phyloP scores from a whole-genome alignment of 1,140 invertebrate species.

The Lysiphlebus fabarum region DNA sequence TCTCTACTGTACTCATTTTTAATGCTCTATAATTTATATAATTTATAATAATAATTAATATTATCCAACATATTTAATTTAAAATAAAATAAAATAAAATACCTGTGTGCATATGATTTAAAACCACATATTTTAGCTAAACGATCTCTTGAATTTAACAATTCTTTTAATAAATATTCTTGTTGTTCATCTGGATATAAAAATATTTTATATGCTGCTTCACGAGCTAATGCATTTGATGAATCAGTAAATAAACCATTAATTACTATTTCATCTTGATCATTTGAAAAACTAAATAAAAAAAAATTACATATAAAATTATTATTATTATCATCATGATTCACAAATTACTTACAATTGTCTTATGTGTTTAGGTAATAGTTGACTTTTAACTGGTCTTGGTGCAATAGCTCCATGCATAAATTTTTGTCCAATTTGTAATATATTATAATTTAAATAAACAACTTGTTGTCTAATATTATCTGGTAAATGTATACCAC shows the following conservation, averaged over 20 bases:
- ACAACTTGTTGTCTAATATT: constrained; percentile 74
- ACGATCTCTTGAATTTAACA: constrained; percentile 71
- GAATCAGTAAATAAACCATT: constrained; percentile 81
- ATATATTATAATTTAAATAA: constrained; percentile 74
- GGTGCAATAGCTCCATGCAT: constrained; percentile 72
- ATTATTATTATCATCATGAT: constrained; percentile 15
- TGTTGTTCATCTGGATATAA: constrained; percentile 77
- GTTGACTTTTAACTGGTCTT: constrained; percentile 61
- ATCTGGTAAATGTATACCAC: constrained; percentile 90
- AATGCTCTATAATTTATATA: constrained; percentile 64
- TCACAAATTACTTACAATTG: constrained; percentile 65
- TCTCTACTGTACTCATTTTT: constrained; percentile 81
- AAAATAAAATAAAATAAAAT: constrained; percentile 24
- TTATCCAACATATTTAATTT: constrained; percentile 13
- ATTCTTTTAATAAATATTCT: constrained; percentile 68
- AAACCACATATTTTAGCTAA: constrained; percentile 87
- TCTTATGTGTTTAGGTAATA: constrained; percentile 69
- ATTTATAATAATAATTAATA: constrained; percentile 17
- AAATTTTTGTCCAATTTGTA: constrained; percentile 79
- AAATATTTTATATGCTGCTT: constrained; percentile 86
- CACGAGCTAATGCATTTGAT: constrained; percentile 71
- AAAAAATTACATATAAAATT: constrained; percentile 23
- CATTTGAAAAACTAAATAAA: constrained; percentile 65
- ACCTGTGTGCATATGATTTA: constrained; percentile 80
- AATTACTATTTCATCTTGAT: constrained; percentile 72